phyloP scores from a whole-genome alignment of 2,888 invertebrate genomes.

The Cremastinae sp. region DNA sequence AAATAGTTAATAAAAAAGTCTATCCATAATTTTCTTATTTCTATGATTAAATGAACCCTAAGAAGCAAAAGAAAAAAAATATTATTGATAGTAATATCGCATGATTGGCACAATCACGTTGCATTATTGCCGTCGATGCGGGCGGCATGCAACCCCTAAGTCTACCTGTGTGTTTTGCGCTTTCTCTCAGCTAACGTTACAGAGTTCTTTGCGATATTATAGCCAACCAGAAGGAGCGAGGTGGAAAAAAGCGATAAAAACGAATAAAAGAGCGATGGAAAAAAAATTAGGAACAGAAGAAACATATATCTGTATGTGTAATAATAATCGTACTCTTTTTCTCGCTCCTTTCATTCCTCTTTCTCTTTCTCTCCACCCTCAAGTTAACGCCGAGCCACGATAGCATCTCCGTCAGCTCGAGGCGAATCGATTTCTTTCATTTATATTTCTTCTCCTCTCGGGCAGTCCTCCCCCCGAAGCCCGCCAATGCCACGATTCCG shows the following conservation, averaged over 20 bases:
- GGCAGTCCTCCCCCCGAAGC: slow-evolving; percentile 7
- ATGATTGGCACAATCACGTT: slow-evolving; percentile 77
- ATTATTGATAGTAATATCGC: slow-evolving; percentile 78
- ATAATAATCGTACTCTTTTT: slow-evolving; percentile 36
- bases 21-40: too few relatives aligned
- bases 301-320: slow-evolving; percentile 16
- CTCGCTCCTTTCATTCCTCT: slow-evolving; percentile 21
- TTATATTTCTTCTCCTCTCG: slow-evolving; percentile 51
- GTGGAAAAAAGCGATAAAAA: slow-evolving; percentile 30
- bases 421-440: slow-evolving; percentile 61
- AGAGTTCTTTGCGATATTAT: slow-evolving; percentile 45
- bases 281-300: background rate
- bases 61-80: slow-evolving; percentile 59
- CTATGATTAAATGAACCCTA: background rate
- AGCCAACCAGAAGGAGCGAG: slow-evolving; percentile 29
- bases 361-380: slow-evolving; percentile 40
- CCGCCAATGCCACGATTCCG: slow-evolving; percentile 34
- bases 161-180: slow-evolving; percentile 9
- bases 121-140: slow-evolving; percentile 72
- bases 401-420: slow-evolving; percentile 59
- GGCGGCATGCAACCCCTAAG: slow-evolving; percentile 69
- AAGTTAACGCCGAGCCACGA: slow-evolving; percentile 51
- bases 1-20: too few relatives aligned
- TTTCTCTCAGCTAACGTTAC: slow-evolving; percentile 34
- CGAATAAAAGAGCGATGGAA: slow-evolving; percentile 30